phyloP scores from a whole-genome alignment of 1,140 invertebrate species.

The Argopecten irradians region DNA sequence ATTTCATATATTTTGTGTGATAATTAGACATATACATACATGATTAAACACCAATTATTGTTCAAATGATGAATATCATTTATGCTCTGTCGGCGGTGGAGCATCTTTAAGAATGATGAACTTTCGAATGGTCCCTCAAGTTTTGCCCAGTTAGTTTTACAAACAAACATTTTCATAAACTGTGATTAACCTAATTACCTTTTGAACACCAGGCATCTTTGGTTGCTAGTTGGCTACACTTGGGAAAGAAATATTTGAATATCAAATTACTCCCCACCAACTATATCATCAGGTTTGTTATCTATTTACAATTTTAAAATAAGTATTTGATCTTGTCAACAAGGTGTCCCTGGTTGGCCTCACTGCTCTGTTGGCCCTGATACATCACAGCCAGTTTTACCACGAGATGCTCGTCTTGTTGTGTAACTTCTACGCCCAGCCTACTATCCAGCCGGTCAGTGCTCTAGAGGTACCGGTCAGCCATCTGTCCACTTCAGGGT shows the following conservation, averaged over 20 bases:
- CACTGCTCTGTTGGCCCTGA: constrained; percentile 66
- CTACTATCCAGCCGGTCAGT: constrained; percentile 64
- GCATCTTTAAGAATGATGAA: no score
- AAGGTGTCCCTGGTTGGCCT: constrained; percentile 70
- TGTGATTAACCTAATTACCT: no score
- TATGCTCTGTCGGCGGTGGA: no score
- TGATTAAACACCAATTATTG: no score
- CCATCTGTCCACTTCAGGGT: constrained; percentile 53
- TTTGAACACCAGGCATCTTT: no score
- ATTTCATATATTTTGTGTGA: no score
- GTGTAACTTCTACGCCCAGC: constrained; percentile 68
- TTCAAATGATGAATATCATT: no score
- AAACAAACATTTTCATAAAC: no score
- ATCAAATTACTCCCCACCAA: not conserved
- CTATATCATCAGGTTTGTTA: not conserved
- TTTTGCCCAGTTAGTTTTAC: no score
- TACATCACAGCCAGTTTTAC: constrained; percentile 74
- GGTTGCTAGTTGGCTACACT: no score
- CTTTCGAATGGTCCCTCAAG: no score
- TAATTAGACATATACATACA: no score
- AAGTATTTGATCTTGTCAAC: not conserved
- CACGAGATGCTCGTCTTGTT: constrained; percentile 66
- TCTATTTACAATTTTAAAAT: not conserved
- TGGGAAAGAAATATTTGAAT: not conserved
- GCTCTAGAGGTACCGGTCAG: constrained; percentile 55